Evolutionary conservation across 2,797 vertebrate genomes (phyloP).

Genomic region (Xyrichtys novacula): DNA sequence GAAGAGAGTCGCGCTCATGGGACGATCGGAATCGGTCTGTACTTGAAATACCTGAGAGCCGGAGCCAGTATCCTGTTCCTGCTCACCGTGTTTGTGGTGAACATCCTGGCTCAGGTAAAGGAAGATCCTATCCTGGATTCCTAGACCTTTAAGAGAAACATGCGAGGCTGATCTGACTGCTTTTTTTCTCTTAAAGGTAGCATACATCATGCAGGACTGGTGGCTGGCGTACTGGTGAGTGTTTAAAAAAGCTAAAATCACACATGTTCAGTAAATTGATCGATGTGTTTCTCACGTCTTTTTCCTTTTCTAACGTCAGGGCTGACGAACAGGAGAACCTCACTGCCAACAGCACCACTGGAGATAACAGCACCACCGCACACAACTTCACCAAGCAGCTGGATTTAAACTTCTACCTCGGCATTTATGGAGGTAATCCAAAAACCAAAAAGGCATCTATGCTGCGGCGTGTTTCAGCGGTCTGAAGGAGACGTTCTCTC

Average conservation of each 20-base stretch:
- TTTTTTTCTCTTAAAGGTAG: slow-evolving; percentile 76
- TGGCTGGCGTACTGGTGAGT: slow-evolving; percentile 96
- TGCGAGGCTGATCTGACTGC: background rate
- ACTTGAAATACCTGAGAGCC: slow-evolving; percentile 89
- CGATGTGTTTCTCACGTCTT: background rate
- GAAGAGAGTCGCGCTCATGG: slow-evolving; percentile 92
- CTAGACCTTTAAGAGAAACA: background rate
- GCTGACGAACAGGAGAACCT: slow-evolving; percentile 71
- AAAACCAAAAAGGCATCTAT: background rate
- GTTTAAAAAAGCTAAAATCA: background rate
- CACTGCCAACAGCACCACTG: slow-evolving; percentile 8
- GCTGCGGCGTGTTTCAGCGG: background rate
- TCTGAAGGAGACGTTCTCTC: background rate
- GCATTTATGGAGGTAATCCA: slow-evolving; percentile 78
- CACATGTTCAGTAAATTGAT: background rate
- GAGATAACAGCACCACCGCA: background rate
- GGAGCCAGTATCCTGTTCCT: slow-evolving; percentile 85
- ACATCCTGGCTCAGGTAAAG: slow-evolving; percentile 89
- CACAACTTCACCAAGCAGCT: slow-evolving; percentile 63
- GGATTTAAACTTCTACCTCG: slow-evolving; percentile 76
- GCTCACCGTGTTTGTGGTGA: slow-evolving; percentile 83
- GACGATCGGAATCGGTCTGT: slow-evolving; percentile 84
- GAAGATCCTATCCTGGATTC: too few species aligned
- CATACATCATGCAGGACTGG: slow-evolving; percentile 94
- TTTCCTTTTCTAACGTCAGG: background rate